Percentiles rank a stretch among this genome's conserved stretches.
phyloP scores from a whole-genome alignment of 2,113 vertebrate genomes.

The Machaerirhynchus nigripectus region DNA sequence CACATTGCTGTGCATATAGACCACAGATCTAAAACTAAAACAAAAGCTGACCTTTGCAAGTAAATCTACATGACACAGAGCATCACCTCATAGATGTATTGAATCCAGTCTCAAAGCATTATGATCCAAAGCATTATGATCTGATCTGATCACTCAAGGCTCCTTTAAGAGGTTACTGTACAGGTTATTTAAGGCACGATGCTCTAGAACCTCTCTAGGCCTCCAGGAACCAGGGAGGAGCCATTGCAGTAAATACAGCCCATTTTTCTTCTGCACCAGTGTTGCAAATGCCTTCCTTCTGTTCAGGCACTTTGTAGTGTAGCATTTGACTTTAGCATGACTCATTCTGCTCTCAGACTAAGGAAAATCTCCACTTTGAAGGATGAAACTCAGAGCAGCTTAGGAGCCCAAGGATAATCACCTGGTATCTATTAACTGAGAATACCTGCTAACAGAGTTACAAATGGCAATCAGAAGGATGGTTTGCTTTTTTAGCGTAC shows the following conservation, averaged over 20 bases:
- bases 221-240: background rate
- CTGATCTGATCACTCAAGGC: too few relatives aligned
- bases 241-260: background rate
- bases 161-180: background rate
- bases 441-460: background rate
- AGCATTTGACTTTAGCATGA: background rate
- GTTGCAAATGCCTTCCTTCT: background rate
- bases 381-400: background rate
- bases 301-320: background rate
- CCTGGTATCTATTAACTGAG: background rate
- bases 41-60: background rate
- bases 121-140: background rate
- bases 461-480: background rate
- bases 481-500: background rate
- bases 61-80: background rate
- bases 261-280: background rate
- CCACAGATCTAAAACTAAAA: background rate
- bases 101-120: background rate
- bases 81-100: background rate
- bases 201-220: background rate
- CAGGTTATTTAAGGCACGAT: background rate
- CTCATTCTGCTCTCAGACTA: background rate
- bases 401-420: background rate
- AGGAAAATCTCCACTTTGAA: background rate
- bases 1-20: background rate